Evolutionary conservation across 1,140 invertebrate species (phyloP), one percentile per base, ranked within the genome.

Genomic region (Mizuhopecten yessoensis): DNA sequence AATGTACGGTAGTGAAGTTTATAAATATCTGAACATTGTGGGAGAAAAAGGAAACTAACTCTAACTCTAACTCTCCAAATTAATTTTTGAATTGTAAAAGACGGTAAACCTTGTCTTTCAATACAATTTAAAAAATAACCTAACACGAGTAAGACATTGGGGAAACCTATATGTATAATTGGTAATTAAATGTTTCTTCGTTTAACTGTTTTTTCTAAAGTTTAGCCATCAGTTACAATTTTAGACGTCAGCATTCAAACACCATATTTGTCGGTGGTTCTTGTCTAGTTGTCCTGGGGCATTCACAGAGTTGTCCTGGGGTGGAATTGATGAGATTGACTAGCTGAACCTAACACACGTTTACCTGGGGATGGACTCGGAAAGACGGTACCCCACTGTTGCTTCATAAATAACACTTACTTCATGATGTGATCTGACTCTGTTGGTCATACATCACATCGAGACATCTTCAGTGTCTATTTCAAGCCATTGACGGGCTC

Each of bases 381-480:
- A 75, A 75, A 75, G 57, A 75, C n/a, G 57, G 57, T 75, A 75
- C n/a, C 57, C 57, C 23, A 75, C 57, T 29, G 57, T 75, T 29
- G n/a, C 23, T 75, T 75, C 57, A 75, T 75, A 75, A 75, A 75
- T 75, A 75, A 75, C 57, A 75, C 57, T 75, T 75, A 75, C 57
- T 75, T 75, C 57, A 75, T 75, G 29, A 75, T 75, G 57, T 75
- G 57, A 75, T 75, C 57, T 75, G 57, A 75, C 57, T 75, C 57
- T 17, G 17, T 9, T n/a, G 17, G 57, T 75, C 57, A 75, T 75
- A 75, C 57, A 75, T 75, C 57, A 75, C 57, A 75, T 75, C 57
- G 5, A 75, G 57, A 75, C n/a, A 75, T n/a, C 23, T 75, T 75
- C 57, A 75, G 57, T 75, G 57, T 75, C 57, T 75, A 75, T 75